Conservation (phyloP, 2,113 vertebrate species). For the Pelvicachromis taeniatus region DNA sequence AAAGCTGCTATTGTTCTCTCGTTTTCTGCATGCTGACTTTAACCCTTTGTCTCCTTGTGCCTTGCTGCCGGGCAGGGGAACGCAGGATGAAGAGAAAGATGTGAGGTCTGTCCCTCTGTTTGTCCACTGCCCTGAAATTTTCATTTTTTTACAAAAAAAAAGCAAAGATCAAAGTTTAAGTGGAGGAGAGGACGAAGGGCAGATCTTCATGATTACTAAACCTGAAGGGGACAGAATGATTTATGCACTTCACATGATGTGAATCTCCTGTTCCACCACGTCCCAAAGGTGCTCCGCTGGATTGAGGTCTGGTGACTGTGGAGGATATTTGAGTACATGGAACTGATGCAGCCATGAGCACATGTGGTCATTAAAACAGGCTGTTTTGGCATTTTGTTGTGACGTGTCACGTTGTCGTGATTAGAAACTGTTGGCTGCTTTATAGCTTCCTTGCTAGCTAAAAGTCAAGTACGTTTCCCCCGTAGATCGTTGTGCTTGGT, state of each 20-base stretch:
- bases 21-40: slow-evolving; percentile 76
- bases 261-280: not conserved
- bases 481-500: not conserved
- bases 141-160: not conserved
- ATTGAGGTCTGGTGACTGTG: not conserved
- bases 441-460: not conserved
- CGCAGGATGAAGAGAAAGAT: slow-evolving; percentile 88
- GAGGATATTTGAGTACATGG: no score
- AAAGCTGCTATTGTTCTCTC: slow-evolving; percentile 35
- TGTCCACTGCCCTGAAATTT: slow-evolving; percentile 35
- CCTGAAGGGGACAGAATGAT: not conserved
- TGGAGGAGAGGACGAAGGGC: not conserved
- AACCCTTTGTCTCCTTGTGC: slow-evolving; percentile 85
- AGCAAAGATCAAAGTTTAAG: not conserved
- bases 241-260: not conserved
- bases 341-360: no score
- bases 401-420: not conserved
- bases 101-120: slow-evolving; percentile 86
- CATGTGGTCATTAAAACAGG: no score
- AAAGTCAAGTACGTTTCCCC: not conserved
- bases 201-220: not conserved
- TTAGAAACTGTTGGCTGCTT: not conserved
- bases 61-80: slow-evolving; percentile 89
- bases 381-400: no score
- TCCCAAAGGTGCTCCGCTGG: not conserved